These are phyloP conservation scores for Strigamia maritima DNA, from an alignment of 2,888 invertebrate genomes.

Conservation along the genomic window DNA sequence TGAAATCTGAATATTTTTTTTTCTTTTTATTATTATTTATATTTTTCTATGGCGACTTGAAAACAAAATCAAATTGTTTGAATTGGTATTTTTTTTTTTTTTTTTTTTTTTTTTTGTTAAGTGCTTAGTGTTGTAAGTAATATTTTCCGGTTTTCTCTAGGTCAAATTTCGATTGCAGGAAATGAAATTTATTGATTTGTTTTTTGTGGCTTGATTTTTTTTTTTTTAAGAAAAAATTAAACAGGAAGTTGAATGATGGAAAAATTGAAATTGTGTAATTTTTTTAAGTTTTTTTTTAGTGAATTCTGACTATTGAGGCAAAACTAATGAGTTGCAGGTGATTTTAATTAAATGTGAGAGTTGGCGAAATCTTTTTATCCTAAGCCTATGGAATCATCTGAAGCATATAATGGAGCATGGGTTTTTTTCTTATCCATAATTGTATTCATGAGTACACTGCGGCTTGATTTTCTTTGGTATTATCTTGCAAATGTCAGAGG, in stretches of 20 bases:
- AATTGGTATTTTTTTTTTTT: conserved; percentile 1
- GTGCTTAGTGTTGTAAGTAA: not conserved
- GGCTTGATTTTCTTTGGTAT: too few relatives aligned
- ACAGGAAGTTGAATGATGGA: not conserved
- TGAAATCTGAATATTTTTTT: not conserved
- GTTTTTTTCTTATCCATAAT: too few relatives aligned
- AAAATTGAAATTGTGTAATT: not conserved
- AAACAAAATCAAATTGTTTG: not conserved
- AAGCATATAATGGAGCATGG: too few relatives aligned
- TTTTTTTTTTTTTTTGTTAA: not conserved
- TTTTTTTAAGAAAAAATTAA: too few relatives aligned
- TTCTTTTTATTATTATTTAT: not conserved
- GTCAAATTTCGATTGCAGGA: not conserved
- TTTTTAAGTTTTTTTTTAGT: not conserved
- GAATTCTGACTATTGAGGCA: too few relatives aligned
- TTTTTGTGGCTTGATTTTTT: not conserved
- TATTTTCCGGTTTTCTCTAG: not conserved
- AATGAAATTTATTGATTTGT: conserved; percentile 15
- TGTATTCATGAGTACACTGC: too few relatives aligned
- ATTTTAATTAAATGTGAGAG: too few relatives aligned
- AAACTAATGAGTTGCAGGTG: too few relatives aligned
- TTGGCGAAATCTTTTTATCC: too few relatives aligned
- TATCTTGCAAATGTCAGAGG: too few relatives aligned
- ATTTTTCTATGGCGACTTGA: not conserved
- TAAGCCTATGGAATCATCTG: not conserved